A percentile compares a stretch with the other conserved stretches of the same genome.
Conservation (phyloP, 1,140 invertebrate genomes). For the Rhopalosiphum maidis region DNA sequence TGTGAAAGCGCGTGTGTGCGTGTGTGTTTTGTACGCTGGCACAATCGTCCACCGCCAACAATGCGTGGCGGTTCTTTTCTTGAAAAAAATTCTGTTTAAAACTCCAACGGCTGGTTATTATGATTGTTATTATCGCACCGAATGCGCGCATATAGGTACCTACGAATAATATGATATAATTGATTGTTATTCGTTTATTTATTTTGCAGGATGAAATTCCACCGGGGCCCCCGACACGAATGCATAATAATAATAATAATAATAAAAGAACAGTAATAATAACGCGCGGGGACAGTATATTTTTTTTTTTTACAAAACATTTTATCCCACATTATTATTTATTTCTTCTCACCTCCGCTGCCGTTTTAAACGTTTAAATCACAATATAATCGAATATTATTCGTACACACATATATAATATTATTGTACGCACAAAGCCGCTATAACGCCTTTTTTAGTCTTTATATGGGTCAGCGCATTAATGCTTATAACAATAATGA, state of each 20-base stretch:
- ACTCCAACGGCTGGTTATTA: slow-evolving; percentile 8
- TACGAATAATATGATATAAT: neutral
- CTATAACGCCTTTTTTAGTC: neutral
- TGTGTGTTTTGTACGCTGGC: neutral
- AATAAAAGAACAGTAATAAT: slow-evolving; percentile 13
- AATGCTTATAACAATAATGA: neutral
- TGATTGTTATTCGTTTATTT: slow-evolving; percentile 4
- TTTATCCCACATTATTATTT: neutral
- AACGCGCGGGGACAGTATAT: neutral
- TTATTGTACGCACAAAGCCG: neutral
- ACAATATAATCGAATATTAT: neutral
- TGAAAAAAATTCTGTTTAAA: slow-evolving; percentile 14
- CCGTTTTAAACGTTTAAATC: neutral
- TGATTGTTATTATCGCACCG: slow-evolving; percentile 9
- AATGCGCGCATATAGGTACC: neutral
- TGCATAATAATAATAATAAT: slow-evolving; percentile 5
- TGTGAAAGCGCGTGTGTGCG: neutral
- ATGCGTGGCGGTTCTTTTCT: neutral
- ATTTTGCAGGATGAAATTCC: slow-evolving; percentile 15
- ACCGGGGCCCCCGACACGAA: neutral
- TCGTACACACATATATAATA: neutral
- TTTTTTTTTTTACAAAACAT: neutral
- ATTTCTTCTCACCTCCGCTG: neutral
- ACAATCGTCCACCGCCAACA: neutral
- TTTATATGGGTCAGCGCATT: neutral